Percentiles rank a stretch among this genome's conserved stretches.
These are phyloP conservation scores for Muricea muricata DNA, from an alignment of 92 coral and sea anemone genomes.

Conservation along the genomic window DNA sequence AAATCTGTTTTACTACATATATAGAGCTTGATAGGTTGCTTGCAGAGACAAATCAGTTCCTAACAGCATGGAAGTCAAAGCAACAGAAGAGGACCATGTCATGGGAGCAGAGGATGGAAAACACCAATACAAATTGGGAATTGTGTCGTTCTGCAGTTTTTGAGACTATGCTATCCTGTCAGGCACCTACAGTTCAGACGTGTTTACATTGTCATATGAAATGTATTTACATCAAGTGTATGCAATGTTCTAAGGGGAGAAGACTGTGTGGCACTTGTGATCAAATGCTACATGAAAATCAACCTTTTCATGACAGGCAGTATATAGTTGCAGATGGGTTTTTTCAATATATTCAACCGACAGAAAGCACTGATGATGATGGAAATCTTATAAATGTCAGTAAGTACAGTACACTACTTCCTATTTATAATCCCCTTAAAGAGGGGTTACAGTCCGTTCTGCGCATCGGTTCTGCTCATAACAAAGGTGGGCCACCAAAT, in stretches of 20 bases:
- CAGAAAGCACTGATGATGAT: slow-evolving; percentile 25
- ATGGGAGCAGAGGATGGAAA: slow-evolving; percentile 15
- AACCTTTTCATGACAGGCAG: slow-evolving; percentile 33
- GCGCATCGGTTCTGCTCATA: too few species aligned
- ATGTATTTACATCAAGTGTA: background rate
- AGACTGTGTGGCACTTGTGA: slow-evolving; percentile 25
- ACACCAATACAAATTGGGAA: slow-evolving; percentile 9
- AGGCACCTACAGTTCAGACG: background rate
- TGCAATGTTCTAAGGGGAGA: slow-evolving; percentile 3
- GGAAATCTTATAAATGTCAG: slow-evolving; percentile 23
- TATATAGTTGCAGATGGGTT: slow-evolving; percentile 13
- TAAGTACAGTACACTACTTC: background rate
- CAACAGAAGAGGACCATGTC: background rate
- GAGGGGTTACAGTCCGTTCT: too few species aligned
- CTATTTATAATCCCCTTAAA: too few species aligned
- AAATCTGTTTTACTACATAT: background rate
- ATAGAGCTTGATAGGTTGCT: slow-evolving; percentile 16
- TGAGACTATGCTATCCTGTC: background rate
- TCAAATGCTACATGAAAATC: background rate
- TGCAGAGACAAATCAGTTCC: background rate
- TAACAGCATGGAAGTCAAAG: slow-evolving; percentile 20
- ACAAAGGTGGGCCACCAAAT: too few species aligned
- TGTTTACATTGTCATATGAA: background rate
- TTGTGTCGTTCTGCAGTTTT: background rate
- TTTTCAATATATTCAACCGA: slow-evolving; percentile 8